Evolutionary conservation across 1,140 invertebrate species (phyloP), one percentile per base, ranked within the genome.

Genomic region (Planococcus citri): DNA sequence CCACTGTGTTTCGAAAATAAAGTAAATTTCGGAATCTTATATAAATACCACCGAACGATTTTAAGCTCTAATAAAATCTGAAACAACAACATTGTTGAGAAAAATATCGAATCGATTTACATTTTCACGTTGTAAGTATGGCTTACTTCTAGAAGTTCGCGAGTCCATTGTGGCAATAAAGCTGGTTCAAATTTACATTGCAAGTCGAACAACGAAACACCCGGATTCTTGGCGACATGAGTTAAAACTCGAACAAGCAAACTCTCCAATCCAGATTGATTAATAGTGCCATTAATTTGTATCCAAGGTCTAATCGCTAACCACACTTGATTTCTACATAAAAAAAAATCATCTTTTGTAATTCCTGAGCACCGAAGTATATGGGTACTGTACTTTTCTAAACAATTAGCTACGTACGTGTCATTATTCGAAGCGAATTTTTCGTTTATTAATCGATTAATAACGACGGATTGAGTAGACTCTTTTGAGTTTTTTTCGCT

Each of bases 251-350:
- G 80, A 27, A 85, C 84, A 33, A 91, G 71, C 83, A 89, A 85
- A 41, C 85, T 83, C 74, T 87, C 85, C 21, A 92, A 78, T 1
- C 88, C 82, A 33, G 84, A 77, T 24, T 84, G 79, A 77, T 92
- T 91, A 0, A 92, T 74, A 0, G 81, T 80, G 0, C 89, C 89
- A 76, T 91, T 87, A 6, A 91, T 82, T 70, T 85, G 82, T 70
- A 87, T 84, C 90, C 89, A 92, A 0, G 88, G 87, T 72, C 84
- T 79, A 70, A 76, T 78, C 71, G 72, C 27, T 73, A 77, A 72
- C 74, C 73, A 69, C 12, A 72, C 27, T 1, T n/a, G 57, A 58
- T 71, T 37, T 4, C 60, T 64, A n/a, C n/a, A 27, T 9, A 20
- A 4, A 6, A 64, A 64, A 64, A 64, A 3, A 25, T 20, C 21